phyloP scores from a whole-genome alignment of 2,113 vertebrate genomes.

The Oryzias javanicus region DNA sequence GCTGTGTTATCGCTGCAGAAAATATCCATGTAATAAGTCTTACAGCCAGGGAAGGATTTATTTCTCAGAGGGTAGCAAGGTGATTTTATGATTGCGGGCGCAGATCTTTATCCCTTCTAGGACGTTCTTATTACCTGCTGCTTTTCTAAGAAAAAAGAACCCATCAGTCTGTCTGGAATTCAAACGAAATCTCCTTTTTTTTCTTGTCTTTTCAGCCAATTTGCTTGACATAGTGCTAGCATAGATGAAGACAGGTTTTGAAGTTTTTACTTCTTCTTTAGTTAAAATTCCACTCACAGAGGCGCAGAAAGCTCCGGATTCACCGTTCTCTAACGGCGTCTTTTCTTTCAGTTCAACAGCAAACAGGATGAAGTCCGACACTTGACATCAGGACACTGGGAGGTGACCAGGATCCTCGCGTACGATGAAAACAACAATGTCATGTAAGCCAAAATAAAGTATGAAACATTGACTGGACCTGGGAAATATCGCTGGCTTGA shows the following conservation, averaged over 20 bases:
- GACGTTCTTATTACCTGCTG: neutral
- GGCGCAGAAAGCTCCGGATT: no score
- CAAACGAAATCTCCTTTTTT: neutral
- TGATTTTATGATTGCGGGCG: conserved; percentile 3
- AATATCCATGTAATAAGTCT: neutral
- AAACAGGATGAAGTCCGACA: conserved; percentile 86
- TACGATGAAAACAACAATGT: conserved; percentile 87
- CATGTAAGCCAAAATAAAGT: conserved; percentile 76
- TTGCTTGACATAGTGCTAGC: no score
- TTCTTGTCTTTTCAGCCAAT: no score
- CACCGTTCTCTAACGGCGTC: neutral
- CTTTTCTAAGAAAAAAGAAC: neutral
- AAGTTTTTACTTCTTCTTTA: no score
- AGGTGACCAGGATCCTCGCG: conserved; percentile 88
- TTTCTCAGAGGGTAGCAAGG: conserved; percentile 2
- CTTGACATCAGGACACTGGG: conserved; percentile 94
- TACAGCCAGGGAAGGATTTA: neutral
- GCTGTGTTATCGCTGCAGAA: neutral
- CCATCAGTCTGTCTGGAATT: neutral
- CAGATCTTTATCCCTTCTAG: conserved; percentile 6
- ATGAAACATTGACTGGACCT: no score
- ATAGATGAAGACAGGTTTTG: no score
- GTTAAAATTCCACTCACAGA: no score
- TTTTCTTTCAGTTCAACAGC: conserved; percentile 53
- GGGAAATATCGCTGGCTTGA: no score